Evolutionary conservation across 2,797 vertebrate species (phyloP).

Genomic region (Loriculus beryllinus): DNA sequence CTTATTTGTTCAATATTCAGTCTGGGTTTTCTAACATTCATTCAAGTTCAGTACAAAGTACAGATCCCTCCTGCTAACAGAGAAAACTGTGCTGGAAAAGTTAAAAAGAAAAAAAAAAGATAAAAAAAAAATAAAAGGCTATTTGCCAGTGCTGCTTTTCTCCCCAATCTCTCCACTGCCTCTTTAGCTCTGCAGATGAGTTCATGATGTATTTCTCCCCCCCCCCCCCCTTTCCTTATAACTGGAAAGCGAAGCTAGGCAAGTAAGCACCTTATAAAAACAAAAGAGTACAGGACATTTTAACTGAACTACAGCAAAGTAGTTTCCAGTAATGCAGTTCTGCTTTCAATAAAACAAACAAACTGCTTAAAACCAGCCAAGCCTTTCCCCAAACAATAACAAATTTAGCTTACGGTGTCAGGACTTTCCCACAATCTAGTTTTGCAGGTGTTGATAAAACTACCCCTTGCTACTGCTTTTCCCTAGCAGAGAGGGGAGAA

Average conservation of each 20-base stretch:
- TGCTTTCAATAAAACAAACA: slow-evolving; percentile 85
- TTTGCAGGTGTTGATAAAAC: slow-evolving; percentile 59
- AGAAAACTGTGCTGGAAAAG: slow-evolving; percentile 21
- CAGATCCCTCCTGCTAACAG: background rate
- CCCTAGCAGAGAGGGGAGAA: slow-evolving; percentile 13
- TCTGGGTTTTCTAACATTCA: slow-evolving; percentile 2
- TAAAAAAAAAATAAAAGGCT: background rate
- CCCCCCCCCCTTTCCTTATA: background rate
- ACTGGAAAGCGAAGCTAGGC: slow-evolving; percentile 47
- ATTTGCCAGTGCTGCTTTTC: slow-evolving; percentile 28
- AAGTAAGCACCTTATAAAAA: slow-evolving; percentile 55
- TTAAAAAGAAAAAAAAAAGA: background rate
- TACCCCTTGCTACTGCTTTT: slow-evolving; percentile 26
- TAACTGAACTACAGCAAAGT: slow-evolving; percentile 81
- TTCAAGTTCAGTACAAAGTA: slow-evolving; percentile 49
- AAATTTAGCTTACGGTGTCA: slow-evolving; percentile 75
- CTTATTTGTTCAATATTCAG: slow-evolving; percentile 37
- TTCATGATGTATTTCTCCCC: background rate
- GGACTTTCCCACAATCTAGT: slow-evolving; percentile 79
- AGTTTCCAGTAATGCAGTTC: slow-evolving; percentile 77
- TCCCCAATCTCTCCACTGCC: background rate
- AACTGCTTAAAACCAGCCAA: slow-evolving; percentile 74
- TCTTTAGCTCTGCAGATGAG: slow-evolving; percentile 35
- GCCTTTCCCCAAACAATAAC: slow-evolving; percentile 82
- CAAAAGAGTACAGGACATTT: slow-evolving; percentile 78